These are phyloP conservation scores for Silvanus unidentatus DNA, from an alignment of 2,888 invertebrate species.

Conservation along the genomic window DNA sequence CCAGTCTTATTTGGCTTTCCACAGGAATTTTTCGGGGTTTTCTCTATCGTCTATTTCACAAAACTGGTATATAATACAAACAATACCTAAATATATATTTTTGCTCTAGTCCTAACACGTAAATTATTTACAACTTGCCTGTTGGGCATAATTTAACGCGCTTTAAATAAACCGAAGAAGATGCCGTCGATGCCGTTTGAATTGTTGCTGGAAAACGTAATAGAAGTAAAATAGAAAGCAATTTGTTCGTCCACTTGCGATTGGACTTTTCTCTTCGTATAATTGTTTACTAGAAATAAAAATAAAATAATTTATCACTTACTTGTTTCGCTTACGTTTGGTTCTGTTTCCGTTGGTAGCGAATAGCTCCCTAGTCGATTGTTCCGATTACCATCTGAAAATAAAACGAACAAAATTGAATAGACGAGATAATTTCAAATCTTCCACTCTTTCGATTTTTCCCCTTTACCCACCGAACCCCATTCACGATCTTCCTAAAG, in stretches of 20 bases:
- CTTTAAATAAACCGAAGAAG: slow-evolving; percentile 3
- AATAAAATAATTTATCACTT: slow-evolving; percentile 46
- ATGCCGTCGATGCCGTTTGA: slow-evolving; percentile 2
- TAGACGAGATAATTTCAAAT: no score
- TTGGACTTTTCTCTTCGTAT: neutral
- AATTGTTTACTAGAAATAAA: neutral
- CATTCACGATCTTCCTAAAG: no score
- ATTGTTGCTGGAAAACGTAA: neutral
- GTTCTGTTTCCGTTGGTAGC: slow-evolving; percentile 54
- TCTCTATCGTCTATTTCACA: no score
- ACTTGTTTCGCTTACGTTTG: slow-evolving; percentile 72
- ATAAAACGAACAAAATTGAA: no score
- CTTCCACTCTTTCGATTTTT: no score
- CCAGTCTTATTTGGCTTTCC: no score
- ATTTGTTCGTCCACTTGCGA: slow-evolving; percentile 1
- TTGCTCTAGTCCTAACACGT: neutral
- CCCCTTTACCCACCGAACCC: no score
- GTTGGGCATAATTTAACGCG: slow-evolving; percentile 12
- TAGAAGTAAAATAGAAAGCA: slow-evolving; percentile 1
- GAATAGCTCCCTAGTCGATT: slow-evolving; percentile 31
- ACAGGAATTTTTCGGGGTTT: no score
- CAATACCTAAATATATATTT: slow-evolving; percentile 1
- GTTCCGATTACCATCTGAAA: slow-evolving; percentile 52
- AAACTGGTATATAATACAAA: no score
- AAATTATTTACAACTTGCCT: slow-evolving; percentile 13